Evolutionary conservation across 2,113 vertebrate species (phyloP).

Genomic region (Apistogramma diplotaenia): DNA sequence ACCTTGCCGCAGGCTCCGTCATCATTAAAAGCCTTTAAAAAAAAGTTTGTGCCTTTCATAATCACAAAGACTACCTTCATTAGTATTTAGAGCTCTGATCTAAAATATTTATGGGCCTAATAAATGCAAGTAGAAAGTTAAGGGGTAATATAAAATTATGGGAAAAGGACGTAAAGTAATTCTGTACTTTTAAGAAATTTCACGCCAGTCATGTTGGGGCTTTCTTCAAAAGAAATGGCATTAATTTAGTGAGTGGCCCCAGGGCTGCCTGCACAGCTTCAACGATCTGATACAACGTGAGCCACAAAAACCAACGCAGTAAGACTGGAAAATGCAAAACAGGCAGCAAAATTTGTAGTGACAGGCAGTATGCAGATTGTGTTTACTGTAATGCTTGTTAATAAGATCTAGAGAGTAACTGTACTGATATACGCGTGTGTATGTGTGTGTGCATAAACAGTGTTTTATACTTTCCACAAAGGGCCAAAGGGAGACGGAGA

Average conservation of each 20-base stretch:
- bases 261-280: neutral
- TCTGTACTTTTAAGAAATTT: neutral
- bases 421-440: no score
- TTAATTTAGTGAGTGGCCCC: constrained; percentile 4
- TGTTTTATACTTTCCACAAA: neutral
- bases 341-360: neutral
- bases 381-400: neutral
- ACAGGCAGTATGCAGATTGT: neutral
- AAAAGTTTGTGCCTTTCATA: neutral
- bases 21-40: neutral
- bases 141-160: neutral
- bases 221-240: neutral
- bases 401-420: neutral
- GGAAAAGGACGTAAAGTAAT: neutral
- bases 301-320: constrained; percentile 3
- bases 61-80: neutral
- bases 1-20: constrained; percentile 3
- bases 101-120: neutral
- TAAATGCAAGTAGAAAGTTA: neutral
- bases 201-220: neutral
- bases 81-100: neutral
- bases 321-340: neutral
- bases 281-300: neutral
- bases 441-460: neutral
- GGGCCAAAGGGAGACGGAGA: neutral